Evolutionary conservation across 1,140 invertebrate genomes (phyloP), one percentile per base, ranked within the genome.

Genomic region (Hyles euphorbiae): DNA sequence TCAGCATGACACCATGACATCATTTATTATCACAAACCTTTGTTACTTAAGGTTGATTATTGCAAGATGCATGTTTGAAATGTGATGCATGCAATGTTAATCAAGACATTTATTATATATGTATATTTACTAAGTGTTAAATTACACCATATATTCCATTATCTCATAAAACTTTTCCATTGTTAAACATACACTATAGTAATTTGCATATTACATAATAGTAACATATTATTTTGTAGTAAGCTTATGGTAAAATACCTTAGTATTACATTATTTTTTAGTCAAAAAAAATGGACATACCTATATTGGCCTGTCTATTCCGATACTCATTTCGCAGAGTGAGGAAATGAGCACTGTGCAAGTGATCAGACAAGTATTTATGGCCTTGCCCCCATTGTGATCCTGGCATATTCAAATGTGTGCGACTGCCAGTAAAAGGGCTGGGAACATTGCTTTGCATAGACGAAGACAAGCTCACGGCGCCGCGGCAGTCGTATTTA

Each of bases 381-480:
- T 91, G 85, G 59, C 91, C 90, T 72, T 92, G 91, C 3, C 91
- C 90, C 91, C 92, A 93, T 60, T 93, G 92, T 2, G 93, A 93
- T 1, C 94, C 94, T 0, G 94, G 94, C 93, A 95, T 94, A 64
- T 93, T 93, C 3, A 94, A 74, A 72, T 94, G 91, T 10, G 91
- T 92, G 33, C 91, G 90, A 57, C 87, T 89, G 0, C 92, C 90
- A 52, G 87, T 90, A 67, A 92, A 94, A n/a, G 93, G 94, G 53
- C 91, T 90, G 0, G 94, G 94, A 0, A 95, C 94, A 81, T 93
- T 94, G 34, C 90, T 94, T 73, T 95, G 94, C 94, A 94, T 94
- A 0, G 90, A 91, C 2, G 93, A 92, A 62, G 92, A 92, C 2
- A 94, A 77, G 78, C 90, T 94, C 1, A 94, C 89, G 1, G 91